A percentile compares a stretch with the other conserved stretches of the same genome.
These are phyloP conservation scores for Molothrus aeneus DNA, from an alignment of 2,797 vertebrate genomes.

Conservation along the genomic window DNA sequence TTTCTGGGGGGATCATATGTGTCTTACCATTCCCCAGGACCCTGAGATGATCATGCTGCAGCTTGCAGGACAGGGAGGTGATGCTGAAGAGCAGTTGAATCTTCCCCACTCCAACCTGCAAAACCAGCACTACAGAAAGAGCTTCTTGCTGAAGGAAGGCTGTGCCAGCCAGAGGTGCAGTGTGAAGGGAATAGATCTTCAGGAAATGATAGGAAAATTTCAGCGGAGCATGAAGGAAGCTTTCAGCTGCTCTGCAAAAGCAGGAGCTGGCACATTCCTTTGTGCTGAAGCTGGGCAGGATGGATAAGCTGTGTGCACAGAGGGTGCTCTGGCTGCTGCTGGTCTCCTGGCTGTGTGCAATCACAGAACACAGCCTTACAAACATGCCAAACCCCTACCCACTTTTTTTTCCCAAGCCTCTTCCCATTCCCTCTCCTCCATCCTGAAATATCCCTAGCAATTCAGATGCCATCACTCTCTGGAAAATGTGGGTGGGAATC, in stretches of 20 bases:
- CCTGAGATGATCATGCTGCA: neutral
- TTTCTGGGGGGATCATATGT: neutral
- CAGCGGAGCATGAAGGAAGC: neutral
- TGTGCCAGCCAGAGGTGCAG: neutral
- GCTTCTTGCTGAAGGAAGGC: neutral
- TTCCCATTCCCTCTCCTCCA: neutral
- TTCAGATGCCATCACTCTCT: constrained; percentile 14
- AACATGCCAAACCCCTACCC: neutral
- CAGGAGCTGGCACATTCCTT: neutral
- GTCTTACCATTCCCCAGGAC: constrained; percentile 16
- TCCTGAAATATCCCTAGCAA: constrained; percentile 25
- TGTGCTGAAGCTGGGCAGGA: neutral
- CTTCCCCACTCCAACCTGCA: neutral
- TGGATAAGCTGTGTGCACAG: constrained; percentile 12
- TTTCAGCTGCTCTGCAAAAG: constrained; percentile 2
- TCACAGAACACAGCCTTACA: neutral
- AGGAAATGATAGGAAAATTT: neutral
- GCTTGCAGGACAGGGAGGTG: neutral
- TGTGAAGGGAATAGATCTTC: neutral
- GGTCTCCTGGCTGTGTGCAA: neutral
- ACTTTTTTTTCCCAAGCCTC: neutral
- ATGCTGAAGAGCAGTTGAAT: neutral
- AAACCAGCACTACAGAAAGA: neutral
- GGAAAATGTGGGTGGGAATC: constrained; percentile 14
- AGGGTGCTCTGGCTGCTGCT: constrained; percentile 46